A percentile compares a stretch with the other conserved stretches of the same genome.
Conservation (phyloP, 2,888 invertebrate species). For the Rhimphoctona megacephalus region DNA sequence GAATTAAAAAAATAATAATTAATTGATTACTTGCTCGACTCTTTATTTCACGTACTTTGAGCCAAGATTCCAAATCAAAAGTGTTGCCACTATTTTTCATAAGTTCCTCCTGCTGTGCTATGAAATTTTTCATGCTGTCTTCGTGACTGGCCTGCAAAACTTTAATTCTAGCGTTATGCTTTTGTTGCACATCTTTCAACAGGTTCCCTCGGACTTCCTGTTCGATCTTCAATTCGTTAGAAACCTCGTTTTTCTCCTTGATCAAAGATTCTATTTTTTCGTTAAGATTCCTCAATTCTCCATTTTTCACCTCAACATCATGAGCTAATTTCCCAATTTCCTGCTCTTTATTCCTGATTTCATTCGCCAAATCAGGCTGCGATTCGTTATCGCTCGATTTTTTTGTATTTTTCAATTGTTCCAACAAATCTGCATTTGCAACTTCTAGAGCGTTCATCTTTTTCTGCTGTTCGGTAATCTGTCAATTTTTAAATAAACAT, state of each 20-base stretch:
- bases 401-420: slow-evolving; percentile 61
- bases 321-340: slow-evolving; percentile 68
- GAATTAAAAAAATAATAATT: not conserved
- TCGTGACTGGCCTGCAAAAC: slow-evolving; percentile 74
- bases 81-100: slow-evolving; percentile 66
- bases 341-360: slow-evolving; percentile 70
- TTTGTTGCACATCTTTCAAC: slow-evolving; percentile 73
- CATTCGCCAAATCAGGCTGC: slow-evolving; percentile 61
- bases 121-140: slow-evolving; percentile 74
- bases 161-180: slow-evolving; percentile 72
- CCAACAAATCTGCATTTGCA: slow-evolving; percentile 55
- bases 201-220: slow-evolving; percentile 63
- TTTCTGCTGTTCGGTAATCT: slow-evolving; percentile 41
- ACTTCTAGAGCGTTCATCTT: slow-evolving; percentile 25
- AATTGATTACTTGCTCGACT: not conserved
- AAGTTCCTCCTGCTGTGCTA: slow-evolving; percentile 73
- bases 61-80: slow-evolving; percentile 75
- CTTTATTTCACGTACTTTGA: slow-evolving; percentile 67
- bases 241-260: slow-evolving; percentile 70
- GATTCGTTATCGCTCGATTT: slow-evolving; percentile 22
- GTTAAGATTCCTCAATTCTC: slow-evolving; percentile 43
- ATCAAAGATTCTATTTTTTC: slow-evolving; percentile 69
- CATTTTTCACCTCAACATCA: slow-evolving; percentile 43
- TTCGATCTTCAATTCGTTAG: slow-evolving; percentile 61
- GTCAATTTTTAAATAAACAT: not conserved